Evolutionary conservation across 2,113 vertebrate genomes (phyloP).

Genomic region (Spizaetus ornatus): DNA sequence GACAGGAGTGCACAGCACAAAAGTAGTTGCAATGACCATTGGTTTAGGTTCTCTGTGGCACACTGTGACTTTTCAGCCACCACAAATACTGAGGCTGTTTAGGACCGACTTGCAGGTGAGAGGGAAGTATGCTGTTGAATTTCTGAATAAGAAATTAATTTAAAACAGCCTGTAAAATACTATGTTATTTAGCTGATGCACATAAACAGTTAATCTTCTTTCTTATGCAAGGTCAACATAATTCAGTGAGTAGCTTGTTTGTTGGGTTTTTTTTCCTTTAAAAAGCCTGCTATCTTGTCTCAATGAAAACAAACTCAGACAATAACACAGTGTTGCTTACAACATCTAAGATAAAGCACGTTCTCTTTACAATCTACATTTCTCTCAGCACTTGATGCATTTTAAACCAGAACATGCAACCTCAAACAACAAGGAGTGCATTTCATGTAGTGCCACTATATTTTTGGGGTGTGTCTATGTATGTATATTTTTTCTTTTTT

Average conservation of each 20-base stretch:
- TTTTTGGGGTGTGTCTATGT: background rate
- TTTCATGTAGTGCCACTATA: background rate
- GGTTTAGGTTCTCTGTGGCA: conserved; percentile 16
- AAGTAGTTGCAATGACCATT: conserved; percentile 74
- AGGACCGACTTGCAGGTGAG: conserved; percentile 4
- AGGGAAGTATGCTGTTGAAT: background rate
- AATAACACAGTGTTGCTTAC: background rate
- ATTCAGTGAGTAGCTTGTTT: background rate
- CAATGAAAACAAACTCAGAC: background rate
- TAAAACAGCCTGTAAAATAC: background rate
- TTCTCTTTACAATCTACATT: conserved; percentile 40
- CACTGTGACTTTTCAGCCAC: conserved; percentile 48
- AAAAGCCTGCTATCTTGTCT: background rate
- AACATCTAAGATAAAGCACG: conserved; percentile 28
- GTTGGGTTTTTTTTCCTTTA: rapidly evolving
- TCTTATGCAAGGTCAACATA: background rate
- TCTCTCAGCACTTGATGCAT: background rate
- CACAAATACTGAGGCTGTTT: conserved; percentile 31
- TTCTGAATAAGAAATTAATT: background rate
- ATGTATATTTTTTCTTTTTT: background rate
- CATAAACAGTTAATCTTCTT: background rate
- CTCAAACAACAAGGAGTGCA: background rate
- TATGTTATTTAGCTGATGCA: background rate
- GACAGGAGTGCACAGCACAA: conserved; percentile 72
- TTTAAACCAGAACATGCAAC: background rate